Conservation (phyloP, 1,140 invertebrate species). For the Diachasmimorpha longicaudata region DNA sequence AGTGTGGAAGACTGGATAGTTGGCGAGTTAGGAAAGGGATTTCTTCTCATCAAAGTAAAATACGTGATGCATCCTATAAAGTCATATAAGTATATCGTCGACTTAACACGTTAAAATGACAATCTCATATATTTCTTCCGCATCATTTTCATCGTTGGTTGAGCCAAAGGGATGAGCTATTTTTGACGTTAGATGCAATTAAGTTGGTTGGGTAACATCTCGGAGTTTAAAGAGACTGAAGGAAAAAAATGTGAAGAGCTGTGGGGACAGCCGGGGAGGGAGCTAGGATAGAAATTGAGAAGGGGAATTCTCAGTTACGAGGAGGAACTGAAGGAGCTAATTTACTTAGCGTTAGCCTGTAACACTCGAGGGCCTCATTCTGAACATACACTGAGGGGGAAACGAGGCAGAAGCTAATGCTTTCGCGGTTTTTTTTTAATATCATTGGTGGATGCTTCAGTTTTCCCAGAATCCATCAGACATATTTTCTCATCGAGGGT, state of each 20-base stretch:
- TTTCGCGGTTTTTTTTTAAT: conserved; percentile 6
- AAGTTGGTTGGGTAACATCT: not conserved
- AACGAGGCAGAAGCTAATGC: conserved; percentile 19
- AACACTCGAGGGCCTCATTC: conserved; percentile 19
- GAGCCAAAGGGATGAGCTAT: not conserved
- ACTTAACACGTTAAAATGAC: not conserved
- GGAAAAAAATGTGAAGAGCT: not conserved
- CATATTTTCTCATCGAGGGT: not conserved
- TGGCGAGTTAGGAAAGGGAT: not conserved
- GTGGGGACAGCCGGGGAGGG: not conserved
- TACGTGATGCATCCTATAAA: not conserved
- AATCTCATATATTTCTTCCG: not conserved
- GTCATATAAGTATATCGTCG: not conserved
- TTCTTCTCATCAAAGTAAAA: not conserved
- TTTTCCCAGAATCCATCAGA: not conserved
- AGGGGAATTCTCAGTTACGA: not conserved
- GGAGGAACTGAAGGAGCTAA: conserved; percentile 21
- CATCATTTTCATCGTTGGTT: not conserved
- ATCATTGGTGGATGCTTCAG: not conserved
- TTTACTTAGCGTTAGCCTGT: conserved; percentile 20
- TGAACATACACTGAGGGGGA: not conserved
- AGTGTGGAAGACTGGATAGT: not conserved
- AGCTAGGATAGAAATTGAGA: not conserved
- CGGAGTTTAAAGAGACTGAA: not conserved
- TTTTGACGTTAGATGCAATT: conserved; percentile 6